These are phyloP conservation scores for Lypha dubia DNA, from an alignment of 2,888 invertebrate genomes.

Conservation along the genomic window DNA sequence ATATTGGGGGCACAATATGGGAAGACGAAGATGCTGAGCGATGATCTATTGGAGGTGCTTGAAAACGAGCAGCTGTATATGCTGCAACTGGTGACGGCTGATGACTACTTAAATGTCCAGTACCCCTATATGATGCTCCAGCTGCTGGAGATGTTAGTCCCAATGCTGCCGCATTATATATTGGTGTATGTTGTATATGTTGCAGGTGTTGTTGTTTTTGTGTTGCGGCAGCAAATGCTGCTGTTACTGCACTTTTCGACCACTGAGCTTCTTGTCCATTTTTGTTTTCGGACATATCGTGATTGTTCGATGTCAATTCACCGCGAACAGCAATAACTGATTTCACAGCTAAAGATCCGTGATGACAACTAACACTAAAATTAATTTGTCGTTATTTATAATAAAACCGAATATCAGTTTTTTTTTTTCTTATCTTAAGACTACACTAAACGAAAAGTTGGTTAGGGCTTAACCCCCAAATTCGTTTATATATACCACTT, in stretches of 20 bases:
- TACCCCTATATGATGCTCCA: constrained; percentile 69
- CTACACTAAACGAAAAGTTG: constrained; percentile 45
- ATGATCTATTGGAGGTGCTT: constrained; percentile 78
- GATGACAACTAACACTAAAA: constrained; percentile 35
- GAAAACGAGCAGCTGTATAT: constrained; percentile 77
- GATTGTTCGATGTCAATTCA: constrained; percentile 26
- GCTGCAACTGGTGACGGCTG: constrained; percentile 50
- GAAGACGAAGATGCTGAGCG: constrained; percentile 73
- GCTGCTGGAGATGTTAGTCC: constrained; percentile 62
- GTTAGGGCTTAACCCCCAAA: constrained; percentile 65
- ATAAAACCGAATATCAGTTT: constrained; percentile 30
- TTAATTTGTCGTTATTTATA: constrained; percentile 23
- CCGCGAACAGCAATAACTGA: constrained; percentile 53
- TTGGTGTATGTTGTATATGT: constrained; percentile 66
- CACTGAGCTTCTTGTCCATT: constrained; percentile 81
- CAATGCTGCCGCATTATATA: constrained; percentile 65
- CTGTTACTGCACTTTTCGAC: constrained; percentile 79
- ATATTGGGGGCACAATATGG: constrained; percentile 73
- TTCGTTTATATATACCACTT: constrained; percentile 58
- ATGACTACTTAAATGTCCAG: constrained; percentile 71
- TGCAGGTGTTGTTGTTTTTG: constrained; percentile 68
- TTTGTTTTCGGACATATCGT: constrained; percentile 81
- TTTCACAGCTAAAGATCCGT: constrained; percentile 60
- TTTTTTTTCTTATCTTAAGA: constrained; percentile 66
- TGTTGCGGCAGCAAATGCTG: constrained; percentile 71